These are phyloP conservation scores for Phyllopteryx taeniolatus DNA, from an alignment of 2,113 vertebrate genomes.

Conservation along the genomic window DNA sequence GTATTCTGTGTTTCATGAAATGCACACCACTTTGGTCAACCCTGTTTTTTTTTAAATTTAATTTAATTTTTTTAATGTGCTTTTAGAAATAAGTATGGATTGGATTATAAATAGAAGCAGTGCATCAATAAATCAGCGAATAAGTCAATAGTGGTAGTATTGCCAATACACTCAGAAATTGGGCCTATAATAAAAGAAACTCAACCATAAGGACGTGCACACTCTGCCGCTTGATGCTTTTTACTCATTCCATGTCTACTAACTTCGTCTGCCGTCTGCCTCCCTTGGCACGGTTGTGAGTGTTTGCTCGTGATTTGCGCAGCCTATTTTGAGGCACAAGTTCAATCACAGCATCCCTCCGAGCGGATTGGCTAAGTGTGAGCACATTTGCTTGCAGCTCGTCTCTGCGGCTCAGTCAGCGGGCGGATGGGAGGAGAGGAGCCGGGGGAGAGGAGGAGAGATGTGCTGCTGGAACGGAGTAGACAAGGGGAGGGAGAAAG, in stretches of 20 bases:
- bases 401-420: constrained; percentile 60
- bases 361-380: constrained; percentile 52
- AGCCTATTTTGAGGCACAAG: constrained; percentile 2
- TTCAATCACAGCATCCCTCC: constrained; percentile 31
- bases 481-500: constrained; percentile 33
- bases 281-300: not conserved
- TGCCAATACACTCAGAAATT: too few species aligned
- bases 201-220: not conserved
- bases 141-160: too few species aligned
- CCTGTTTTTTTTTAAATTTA: too few species aligned
- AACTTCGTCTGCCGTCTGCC: not conserved
- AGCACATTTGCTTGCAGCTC: constrained; percentile 62
- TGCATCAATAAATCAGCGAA: too few species aligned
- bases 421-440: constrained; percentile 58
- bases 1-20: too few species aligned
- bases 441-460: constrained; percentile 49
- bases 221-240: too few species aligned
- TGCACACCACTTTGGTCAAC: too few species aligned
- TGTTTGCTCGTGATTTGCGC: constrained; percentile 11
- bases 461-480: constrained; percentile 34
- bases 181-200: too few species aligned
- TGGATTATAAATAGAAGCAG: too few species aligned
- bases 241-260: not conserved
- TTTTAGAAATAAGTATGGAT: not conserved
- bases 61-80: too few species aligned